Base-by-base conservation (phyloP, 1,140 invertebrate species). In the Drosophila athabasca region DNA sequence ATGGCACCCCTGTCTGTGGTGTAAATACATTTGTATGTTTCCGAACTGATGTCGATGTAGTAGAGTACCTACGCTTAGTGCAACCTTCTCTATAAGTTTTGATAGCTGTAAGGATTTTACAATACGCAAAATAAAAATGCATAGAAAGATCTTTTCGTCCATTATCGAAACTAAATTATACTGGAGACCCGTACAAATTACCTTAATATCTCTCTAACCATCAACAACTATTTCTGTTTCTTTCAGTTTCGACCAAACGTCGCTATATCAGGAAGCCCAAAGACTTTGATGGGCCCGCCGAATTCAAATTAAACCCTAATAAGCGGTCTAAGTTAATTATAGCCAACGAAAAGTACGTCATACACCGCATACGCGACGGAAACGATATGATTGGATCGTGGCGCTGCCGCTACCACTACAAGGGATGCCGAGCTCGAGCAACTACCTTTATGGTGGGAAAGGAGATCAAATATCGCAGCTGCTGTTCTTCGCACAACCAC, bases 61-160 rank as follows among this genome's bases (percentile, higher is more conserved):
- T 49, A 67, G 62, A 49, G 50, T 46, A 68, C 66, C 62, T 85
- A 85, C 49, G 44, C 62, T 82, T 62, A 78, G 74, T 87, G 68
- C 62, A 75, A 71, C 43, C 31, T 39, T 39, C 61, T 44, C 29
- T 73, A 48, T 62, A 77, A 58, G 68, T 69, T 55, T 58, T 68
- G 49, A 62, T 84, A 78, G 45, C 9, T 50, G 43, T 76, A 72
- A 65, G 41, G 44, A 60, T 46, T 72, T 51, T 73, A 49, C 29
- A 81, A 81, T 39, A 79, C 54, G 46, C 61, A 26, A 22, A 49
- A 79, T 76, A 66, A 81, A 72, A 19, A 29, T 50, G 41, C 26
- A 39, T 50, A 19, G 46, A 59, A 69, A 39, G 26, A 45, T 50
- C 9, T 26, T 43, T 11, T 43, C n/a, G 15, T 22, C 17, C 26